phyloP scores from a whole-genome alignment of 1,140 invertebrate species.

The Calephelis virginiensis region DNA sequence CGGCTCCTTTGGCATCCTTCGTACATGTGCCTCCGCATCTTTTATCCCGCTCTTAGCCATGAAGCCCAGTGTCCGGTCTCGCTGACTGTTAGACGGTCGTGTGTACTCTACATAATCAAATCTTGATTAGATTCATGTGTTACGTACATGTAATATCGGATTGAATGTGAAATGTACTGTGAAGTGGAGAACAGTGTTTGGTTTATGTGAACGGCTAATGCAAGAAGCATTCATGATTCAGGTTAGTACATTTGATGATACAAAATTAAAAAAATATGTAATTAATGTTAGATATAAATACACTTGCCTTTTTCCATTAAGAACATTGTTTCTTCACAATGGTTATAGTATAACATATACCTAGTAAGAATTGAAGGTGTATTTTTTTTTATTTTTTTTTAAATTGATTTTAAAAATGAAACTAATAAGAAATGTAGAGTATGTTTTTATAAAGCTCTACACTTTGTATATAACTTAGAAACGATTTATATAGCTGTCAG shows the following conservation, averaged over 20 bases:
- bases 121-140: constrained; percentile 49
- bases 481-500: too few species aligned
- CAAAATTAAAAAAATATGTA: neutral
- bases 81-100: constrained; percentile 61
- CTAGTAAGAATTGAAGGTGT: neutral
- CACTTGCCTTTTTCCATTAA: neutral
- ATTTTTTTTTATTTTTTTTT: neutral
- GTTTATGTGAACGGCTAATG: constrained; percentile 48
- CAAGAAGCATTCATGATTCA: constrained; percentile 71
- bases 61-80: constrained; percentile 67
- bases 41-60: constrained; percentile 65
- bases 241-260: constrained; percentile 45
- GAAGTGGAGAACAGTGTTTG: constrained; percentile 57
- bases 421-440: too few species aligned
- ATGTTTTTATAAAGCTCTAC: too few species aligned
- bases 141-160: constrained; percentile 51
- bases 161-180: constrained; percentile 69
- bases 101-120: constrained; percentile 41
- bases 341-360: neutral
- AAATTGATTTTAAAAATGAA: too few species aligned
- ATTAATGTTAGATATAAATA: neutral
- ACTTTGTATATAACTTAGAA: too few species aligned
- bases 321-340: neutral
- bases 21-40: constrained; percentile 69
- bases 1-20: constrained; percentile 74